Evolutionary conservation across 2,797 vertebrate genomes (phyloP).

Genomic region (Alauda arvensis): DNA sequence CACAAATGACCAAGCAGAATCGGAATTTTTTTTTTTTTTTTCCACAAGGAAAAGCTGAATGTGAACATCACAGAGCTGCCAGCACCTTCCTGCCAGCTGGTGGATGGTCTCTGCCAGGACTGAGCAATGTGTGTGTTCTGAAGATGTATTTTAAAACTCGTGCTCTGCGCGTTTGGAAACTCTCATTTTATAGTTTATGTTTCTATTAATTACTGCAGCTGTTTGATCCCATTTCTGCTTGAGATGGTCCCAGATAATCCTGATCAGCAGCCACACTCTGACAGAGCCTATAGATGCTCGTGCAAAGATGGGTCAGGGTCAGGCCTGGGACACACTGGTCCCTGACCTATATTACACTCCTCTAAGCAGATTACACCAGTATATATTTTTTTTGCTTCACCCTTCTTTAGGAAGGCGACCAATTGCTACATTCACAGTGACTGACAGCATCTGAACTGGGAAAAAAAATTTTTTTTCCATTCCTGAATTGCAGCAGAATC

Average conservation of each 20-base stretch:
- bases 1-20: background rate
- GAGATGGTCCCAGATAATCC: conserved; percentile 17
- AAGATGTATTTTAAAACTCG: background rate
- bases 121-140: background rate
- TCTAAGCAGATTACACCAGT: background rate
- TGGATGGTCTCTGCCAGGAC: background rate
- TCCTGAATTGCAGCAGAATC: background rate
- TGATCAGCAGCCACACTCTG: conserved; percentile 11
- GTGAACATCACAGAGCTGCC: background rate
- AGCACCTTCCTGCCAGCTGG: conserved; percentile 32
- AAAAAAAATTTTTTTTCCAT: background rate
- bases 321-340: background rate
- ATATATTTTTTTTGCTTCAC: background rate
- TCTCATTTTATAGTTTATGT: background rate
- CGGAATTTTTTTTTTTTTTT: background rate
- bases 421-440: background rate
- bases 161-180: conserved; percentile 11
- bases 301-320: conserved; percentile 12
- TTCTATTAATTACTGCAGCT: conserved; percentile 34
- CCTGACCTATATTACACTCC: conserved; percentile 24
- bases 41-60: background rate
- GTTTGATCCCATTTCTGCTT: conserved; percentile 26
- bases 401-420: background rate
- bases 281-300: background rate
- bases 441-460: background rate